These are phyloP conservation scores for Stictonetta naevosa DNA, from an alignment of 2,113 vertebrate species.

Conservation along the genomic window DNA sequence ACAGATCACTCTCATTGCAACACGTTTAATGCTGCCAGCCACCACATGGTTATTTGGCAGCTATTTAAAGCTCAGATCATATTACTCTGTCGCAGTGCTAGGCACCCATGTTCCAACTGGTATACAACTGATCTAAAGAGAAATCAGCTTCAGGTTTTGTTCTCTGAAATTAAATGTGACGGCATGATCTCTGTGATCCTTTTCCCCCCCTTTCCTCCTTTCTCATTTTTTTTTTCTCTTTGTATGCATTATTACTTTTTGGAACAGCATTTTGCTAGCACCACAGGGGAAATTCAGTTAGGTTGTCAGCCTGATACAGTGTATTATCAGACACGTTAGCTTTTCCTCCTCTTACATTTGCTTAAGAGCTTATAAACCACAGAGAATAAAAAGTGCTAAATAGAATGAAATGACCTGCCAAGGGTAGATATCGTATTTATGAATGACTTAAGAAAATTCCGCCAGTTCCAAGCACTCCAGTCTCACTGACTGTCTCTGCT, in stretches of 20 bases:
- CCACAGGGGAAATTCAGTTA: conserved; percentile 61
- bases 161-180: conserved; percentile 67
- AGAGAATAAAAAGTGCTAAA: conserved; percentile 71
- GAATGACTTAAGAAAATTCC: conserved; percentile 54
- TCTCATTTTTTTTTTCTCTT: not conserved
- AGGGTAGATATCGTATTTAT: conserved; percentile 54
- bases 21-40: conserved; percentile 66
- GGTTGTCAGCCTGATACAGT: conserved; percentile 64
- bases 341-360: conserved; percentile 71
- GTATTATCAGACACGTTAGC: conserved; percentile 54
- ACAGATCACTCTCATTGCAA: conserved; percentile 60
- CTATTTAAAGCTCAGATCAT: conserved; percentile 74
- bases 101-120: conserved; percentile 65
- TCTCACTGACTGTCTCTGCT: not conserved
- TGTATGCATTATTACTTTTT: conserved; percentile 51
- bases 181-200: conserved; percentile 44
- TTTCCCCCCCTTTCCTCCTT: not conserved
- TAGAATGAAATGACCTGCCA: conserved; percentile 72
- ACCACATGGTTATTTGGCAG: conserved; percentile 73
- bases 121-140: conserved; percentile 68
- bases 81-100: conserved; percentile 54
- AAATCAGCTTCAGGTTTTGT: conserved; percentile 67
- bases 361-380: conserved; percentile 71
- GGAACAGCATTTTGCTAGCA: conserved; percentile 48
- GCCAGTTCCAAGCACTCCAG: conserved; percentile 5